Evolutionary conservation across 2,113 vertebrate species (phyloP), one percentile per base, ranked within the genome.

Genomic region (Passerina amoena): DNA sequence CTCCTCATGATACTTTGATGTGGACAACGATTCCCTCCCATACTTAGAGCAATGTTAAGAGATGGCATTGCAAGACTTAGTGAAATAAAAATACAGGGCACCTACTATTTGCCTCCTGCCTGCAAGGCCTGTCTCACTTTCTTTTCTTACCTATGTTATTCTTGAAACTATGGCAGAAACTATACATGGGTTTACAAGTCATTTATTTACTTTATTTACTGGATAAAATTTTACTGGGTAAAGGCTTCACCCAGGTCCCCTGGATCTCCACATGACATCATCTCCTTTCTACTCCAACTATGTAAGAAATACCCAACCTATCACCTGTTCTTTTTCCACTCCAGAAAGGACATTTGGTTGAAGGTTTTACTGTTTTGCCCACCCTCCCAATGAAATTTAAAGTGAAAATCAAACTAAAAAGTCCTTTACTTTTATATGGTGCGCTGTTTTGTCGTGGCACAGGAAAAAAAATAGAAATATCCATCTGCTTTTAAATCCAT

Each of bases 11-110:
- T 12, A n/a, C 16, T 56, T 75, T 5, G 28, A 31, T 6, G 0
- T 13, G 12, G 7, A 47, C 22, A 65, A 5, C 37, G 6, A 35
- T 66, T 82, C 20, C 12, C 5, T 91, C 15, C 56, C 27, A 12
- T 48, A 14, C 8, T 38, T 8, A 2, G 7, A 69, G 30, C 9
- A 1, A 12, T 53, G 17, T 40, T 86, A 57, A 0, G 0, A 69
- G 15, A 13, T n/a, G 20, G 7, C 35, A 60, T 59, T 27, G 8
- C 33, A 80, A 83, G 27, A 7, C 12, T 54, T 33, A 15, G 0
- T 24, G 33, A 81, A 63, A 63, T 70, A 84, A 71, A 92, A 89
- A 27, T 4, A 21, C 6, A 47, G 25, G 5, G 44, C 42, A 13
- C 5, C 6, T 40, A 3, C 2, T 20, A 3, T 38, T 82, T 50